These are phyloP conservation scores for Threskiornis aethiopicus DNA, from an alignment of 2,797 vertebrate genomes.

Conservation along the genomic window DNA sequence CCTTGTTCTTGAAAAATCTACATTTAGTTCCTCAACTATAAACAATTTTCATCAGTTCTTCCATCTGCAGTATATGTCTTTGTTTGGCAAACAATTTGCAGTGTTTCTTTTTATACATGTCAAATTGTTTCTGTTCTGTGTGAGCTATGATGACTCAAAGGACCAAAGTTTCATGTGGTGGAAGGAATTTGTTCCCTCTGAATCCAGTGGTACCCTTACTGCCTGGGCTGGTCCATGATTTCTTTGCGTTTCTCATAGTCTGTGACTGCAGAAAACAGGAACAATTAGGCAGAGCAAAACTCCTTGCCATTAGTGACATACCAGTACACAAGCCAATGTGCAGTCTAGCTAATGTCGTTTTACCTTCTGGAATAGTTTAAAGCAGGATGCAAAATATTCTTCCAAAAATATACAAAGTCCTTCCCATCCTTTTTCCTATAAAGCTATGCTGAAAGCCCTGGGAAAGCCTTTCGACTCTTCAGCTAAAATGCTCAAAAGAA, in stretches of 20 bases:
- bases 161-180: background rate
- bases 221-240: background rate
- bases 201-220: background rate
- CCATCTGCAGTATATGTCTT: constrained; percentile 50
- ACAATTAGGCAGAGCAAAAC: background rate
- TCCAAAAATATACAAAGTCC: constrained; percentile 11
- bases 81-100: constrained; percentile 54
- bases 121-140: constrained; percentile 49
- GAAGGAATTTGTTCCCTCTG: background rate
- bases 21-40: constrained; percentile 43
- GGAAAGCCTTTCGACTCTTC: constrained; percentile 7
- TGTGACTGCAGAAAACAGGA: background rate
- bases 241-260: background rate
- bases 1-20: constrained; percentile 41
- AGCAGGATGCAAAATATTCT: constrained; percentile 23
- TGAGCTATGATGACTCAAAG: constrained; percentile 18
- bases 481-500: background rate
- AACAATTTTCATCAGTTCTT: constrained; percentile 59
- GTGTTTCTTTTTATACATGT: constrained; percentile 51
- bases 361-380: constrained; percentile 43
- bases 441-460: constrained; percentile 16
- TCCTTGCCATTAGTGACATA: background rate
- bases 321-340: background rate
- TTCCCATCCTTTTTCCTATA: constrained; percentile 8
- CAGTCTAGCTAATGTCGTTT: background rate